Evolutionary conservation across 2,797 vertebrate genomes (phyloP), one percentile per base, ranked within the genome.

Genomic region (Helostoma temminkii): DNA sequence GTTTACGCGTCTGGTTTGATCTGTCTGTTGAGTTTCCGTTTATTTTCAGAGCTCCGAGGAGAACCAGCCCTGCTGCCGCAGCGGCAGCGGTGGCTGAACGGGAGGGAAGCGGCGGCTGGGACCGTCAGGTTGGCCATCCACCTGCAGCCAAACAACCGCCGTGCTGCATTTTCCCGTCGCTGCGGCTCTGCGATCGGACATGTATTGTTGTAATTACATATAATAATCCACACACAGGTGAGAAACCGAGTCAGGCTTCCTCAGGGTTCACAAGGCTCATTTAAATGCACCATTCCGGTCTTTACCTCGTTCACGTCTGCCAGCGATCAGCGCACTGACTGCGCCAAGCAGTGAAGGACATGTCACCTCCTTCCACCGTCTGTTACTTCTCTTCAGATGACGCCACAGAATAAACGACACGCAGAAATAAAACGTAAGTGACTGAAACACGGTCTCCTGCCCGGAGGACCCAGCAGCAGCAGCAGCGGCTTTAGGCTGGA

Each of bases 61-160:
- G 37, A 70, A 66, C 67, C 77, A 30, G 72, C 60, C 24, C 45
- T 9, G 32, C 73, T 30, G 65, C 66, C 59, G 68, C 71, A n/a
- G 37, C 42, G 8, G 41, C 50, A 22, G 71, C 55, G 6, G 75
- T 56, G 9, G 63, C 45, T n/a, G 66, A 19, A 24, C 39, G 39
- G 52, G 41, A 50, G 60, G 34, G 37, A 26, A 21, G 49, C 67
- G 54, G 75, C 66, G 56, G 57, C 55, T 9, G 65, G 59, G 41
- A 48, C 59, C 73, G 86, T 92, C 93, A 91, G 88, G 85, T 87
- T 70, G 91, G 80, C 90, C 93, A 93, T 93, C 88, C 93, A 93
- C 93, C 92, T 93, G 94, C 92, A 79, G 86, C 57, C 80, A 52
- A 57, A 67, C 80, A 66, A 41, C 84, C 81, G 74, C 77, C 39